Evolutionary conservation across 2,797 vertebrate genomes (phyloP).

Genomic region (Scolopax rusticola): DNA sequence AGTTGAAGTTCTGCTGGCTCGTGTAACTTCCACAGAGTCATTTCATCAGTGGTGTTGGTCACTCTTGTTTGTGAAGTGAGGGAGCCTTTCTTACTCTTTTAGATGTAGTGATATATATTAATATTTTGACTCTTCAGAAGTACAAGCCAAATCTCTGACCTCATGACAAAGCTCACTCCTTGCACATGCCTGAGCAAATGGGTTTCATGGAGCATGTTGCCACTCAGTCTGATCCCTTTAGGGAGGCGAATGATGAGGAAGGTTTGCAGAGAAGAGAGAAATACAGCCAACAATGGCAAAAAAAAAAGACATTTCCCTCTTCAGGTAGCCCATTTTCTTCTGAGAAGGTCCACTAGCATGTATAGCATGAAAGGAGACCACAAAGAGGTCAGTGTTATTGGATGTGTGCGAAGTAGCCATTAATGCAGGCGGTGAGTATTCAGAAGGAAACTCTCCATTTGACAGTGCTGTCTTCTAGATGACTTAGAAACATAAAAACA

Average conservation of each 20-base stretch:
- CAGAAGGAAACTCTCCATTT: constrained; percentile 64
- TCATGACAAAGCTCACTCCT: neutral
- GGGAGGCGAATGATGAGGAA: neutral
- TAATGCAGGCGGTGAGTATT: neutral
- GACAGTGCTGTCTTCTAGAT: neutral
- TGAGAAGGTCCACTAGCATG: neutral
- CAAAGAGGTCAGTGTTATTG: neutral
- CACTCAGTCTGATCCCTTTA: neutral
- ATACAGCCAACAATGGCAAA: neutral
- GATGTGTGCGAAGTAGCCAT: neutral
- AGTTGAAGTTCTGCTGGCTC: neutral
- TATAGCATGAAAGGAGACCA: neutral
- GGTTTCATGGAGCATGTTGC: neutral
- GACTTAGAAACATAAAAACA: constrained; percentile 23
- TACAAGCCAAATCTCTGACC: neutral
- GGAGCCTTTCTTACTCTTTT: neutral
- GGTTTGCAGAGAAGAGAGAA: neutral
- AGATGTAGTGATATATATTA: fast-evolving
- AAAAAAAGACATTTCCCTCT: neutral
- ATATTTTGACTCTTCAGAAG: neutral
- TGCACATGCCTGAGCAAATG: neutral
- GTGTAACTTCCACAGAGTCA: fast-evolving
- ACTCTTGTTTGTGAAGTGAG: neutral
- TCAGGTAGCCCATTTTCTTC: neutral
- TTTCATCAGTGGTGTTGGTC: neutral